Base-by-base conservation (phyloP, 2,888 invertebrate species). In the Diarsia mendica region DNA sequence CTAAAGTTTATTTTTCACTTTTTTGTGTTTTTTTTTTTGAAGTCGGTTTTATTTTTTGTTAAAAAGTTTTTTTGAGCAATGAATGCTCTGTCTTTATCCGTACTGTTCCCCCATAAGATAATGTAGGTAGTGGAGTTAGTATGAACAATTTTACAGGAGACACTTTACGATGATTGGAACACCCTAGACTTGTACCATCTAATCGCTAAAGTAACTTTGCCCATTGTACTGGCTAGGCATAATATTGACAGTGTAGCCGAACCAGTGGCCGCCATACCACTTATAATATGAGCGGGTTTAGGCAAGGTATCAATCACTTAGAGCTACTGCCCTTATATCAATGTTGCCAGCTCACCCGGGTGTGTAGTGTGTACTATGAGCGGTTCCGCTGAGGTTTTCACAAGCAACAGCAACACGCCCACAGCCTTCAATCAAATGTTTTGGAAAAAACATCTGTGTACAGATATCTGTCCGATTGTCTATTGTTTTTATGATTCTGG, bases 271-370 rank as follows among this genome's bases (percentile, higher is more conserved):
- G 28, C 65, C 65, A 23, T 51, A 2, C 58, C 83, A 76, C 77
- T 83, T 80, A 72, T 58, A 51, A 66, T 81, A 77, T 72, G 46
- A 44, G 64, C 49, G 23, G 61, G 10, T 46, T 51, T 33, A 39
- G 55, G 61, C 66, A 73, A 55, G 23, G 33, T 13, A 80, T 77
- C 82, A 80, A 83, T 83, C 77, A 83, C 81, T 83, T 63, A 65
- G 67, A 20, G 61, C 48, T 64, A 60, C 64, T 39, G 67, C 70
- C 72, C 65, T 51, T 20, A n/a, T 46, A 46, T 33, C 44, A 48
- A 53, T 64, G 49, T 69, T 70, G 51, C 55, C 72, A 20, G 63
- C 53, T n/a, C 8, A 39, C 13, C 23, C 46, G n/a, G n/a, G n/a
- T n/a, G n/a, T n/a, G n/a, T n/a, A n/a, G n/a, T n/a, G 53, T 23